Percentiles rank a stretch among this genome's conserved stretches.
These are phyloP conservation scores for Dasypus novemcinctus DNA, from an alignment of 2,113 vertebrate species.

Conservation along the genomic window DNA sequence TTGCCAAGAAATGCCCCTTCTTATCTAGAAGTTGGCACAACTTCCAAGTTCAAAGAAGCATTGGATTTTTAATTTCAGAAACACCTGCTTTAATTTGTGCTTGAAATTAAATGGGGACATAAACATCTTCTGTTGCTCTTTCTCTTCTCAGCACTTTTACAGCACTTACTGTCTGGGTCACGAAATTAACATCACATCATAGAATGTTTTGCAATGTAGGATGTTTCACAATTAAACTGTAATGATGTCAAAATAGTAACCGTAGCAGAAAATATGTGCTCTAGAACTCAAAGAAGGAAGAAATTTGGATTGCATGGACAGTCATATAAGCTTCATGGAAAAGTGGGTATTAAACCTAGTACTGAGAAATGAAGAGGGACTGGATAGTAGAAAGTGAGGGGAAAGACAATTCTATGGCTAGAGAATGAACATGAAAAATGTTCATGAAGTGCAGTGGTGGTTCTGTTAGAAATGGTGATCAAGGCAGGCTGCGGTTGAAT, in stretches of 20 bases:
- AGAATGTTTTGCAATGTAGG: neutral
- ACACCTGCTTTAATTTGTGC: constrained; percentile 42
- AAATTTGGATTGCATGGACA: neutral
- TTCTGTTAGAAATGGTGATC: neutral
- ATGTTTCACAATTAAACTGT: constrained; percentile 19
- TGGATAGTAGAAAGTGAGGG: neutral
- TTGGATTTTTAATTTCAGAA: constrained; percentile 39
- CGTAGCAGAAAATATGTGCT: neutral
- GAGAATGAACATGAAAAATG: neutral
- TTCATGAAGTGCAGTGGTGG: neutral
- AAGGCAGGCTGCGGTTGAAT: neutral
- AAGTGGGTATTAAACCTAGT: neutral
- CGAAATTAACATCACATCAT: neutral
- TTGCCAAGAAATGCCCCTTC: constrained; percentile 14
- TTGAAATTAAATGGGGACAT: constrained; percentile 42
- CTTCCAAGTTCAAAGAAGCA: neutral
- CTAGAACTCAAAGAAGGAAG: neutral
- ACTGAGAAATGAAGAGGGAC: neutral
- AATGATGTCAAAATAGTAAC: neutral
- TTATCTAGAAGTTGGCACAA: constrained; percentile 21
- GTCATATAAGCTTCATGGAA: neutral
- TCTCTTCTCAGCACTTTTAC: neutral
- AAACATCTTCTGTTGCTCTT: constrained; percentile 19
- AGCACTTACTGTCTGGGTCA: neutral
- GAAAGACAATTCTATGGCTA: neutral